These are phyloP conservation scores for Pangasius djambal DNA, from an alignment of 2,797 vertebrate species.

Conservation along the genomic window DNA sequence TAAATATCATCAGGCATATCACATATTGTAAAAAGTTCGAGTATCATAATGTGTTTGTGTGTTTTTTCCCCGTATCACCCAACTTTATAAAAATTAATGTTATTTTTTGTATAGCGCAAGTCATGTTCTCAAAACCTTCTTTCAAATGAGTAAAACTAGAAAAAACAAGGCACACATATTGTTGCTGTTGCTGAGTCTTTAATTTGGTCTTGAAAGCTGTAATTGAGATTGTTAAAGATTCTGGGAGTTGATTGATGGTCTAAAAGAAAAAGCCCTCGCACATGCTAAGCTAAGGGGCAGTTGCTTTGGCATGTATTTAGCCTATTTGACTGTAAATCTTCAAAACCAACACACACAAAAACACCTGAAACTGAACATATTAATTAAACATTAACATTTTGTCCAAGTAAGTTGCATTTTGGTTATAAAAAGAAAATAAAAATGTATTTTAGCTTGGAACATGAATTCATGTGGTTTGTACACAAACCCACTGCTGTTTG, in stretches of 20 bases:
- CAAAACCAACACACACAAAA: neutral
- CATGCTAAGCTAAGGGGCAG: neutral
- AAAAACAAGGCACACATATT: neutral
- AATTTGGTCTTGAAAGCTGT: neutral
- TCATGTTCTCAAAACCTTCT: neutral
- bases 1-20: neutral
- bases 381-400: neutral
- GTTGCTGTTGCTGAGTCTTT: neutral
- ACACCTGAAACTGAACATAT: neutral
- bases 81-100: neutral
- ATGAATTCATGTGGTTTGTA: neutral
- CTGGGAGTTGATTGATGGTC: neutral
- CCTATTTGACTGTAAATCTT: neutral
- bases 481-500: neutral
- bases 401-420: neutral
- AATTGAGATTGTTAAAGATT: neutral
- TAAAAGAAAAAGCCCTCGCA: neutral
- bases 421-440: neutral
- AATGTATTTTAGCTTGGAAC: neutral
- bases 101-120: neutral
- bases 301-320: too few relatives aligned
- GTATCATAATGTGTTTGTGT: neutral
- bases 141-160: neutral
- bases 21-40: neutral
- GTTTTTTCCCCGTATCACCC: neutral